Evolutionary conservation across 2,113 vertebrate genomes (phyloP).

Genomic region (Myiopsitta monachus): DNA sequence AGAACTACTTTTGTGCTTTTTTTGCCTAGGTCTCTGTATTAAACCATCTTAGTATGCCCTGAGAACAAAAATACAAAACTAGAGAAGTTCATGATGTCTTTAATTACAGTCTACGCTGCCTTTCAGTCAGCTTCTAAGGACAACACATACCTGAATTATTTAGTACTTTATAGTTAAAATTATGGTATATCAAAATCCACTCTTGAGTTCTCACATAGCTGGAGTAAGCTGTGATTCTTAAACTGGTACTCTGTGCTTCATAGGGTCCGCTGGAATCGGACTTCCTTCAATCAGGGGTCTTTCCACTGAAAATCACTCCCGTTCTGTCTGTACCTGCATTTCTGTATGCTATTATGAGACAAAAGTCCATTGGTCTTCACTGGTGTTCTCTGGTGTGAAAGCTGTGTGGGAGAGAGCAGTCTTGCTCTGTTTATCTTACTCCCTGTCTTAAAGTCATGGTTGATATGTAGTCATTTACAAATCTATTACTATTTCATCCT

Average conservation of each 20-base stretch:
- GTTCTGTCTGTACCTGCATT: background rate
- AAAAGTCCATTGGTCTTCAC: background rate
- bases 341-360: background rate
- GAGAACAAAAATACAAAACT: background rate
- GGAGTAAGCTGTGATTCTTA: background rate
- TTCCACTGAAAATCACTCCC: background rate
- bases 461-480: background rate
- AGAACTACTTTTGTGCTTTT: background rate
- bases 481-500: background rate
- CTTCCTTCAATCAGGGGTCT: background rate
- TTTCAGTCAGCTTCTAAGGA: background rate
- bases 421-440: background rate
- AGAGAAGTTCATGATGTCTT: background rate
- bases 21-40: background rate
- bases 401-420: background rate
- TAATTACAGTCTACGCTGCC: background rate
- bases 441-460: background rate
- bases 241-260: background rate
- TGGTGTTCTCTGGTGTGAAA: background rate
- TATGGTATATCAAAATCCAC: background rate
- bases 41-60: background rate
- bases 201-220: background rate
- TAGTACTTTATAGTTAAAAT: too few relatives aligned
- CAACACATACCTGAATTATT: background rate
- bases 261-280: background rate